phyloP scores from a whole-genome alignment of 2,888 invertebrate genomes.

The Caenorhabditis imperialis region DNA sequence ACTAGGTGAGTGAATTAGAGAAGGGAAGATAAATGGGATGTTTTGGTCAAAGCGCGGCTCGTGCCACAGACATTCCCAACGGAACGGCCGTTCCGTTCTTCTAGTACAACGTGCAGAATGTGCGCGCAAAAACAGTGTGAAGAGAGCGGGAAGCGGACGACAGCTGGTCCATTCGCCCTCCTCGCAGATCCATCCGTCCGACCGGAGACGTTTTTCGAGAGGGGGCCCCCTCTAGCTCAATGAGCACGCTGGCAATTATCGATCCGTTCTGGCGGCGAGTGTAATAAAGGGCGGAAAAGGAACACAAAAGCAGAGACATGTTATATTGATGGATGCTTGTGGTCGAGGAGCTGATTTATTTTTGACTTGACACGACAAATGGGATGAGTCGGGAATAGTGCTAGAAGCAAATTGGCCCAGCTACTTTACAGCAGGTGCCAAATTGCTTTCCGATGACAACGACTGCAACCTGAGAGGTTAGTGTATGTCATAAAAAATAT shows the following conservation, averaged over 20 bases:
- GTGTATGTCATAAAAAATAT: conserved; percentile 27
- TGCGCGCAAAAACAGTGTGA: conserved; percentile 50
- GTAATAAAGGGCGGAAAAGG: conserved; percentile 35
- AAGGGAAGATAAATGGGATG: not conserved
- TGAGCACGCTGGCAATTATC: conserved; percentile 48
- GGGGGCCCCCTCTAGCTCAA: conserved; percentile 21
- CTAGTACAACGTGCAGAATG: conserved; percentile 41
- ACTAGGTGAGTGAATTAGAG: not conserved
- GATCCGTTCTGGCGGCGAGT: conserved; percentile 22
- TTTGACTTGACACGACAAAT: conserved; percentile 31
- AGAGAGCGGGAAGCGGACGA: conserved; percentile 27
- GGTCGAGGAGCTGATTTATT: conserved; percentile 41
- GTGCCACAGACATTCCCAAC: no score
- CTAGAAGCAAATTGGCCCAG: conserved; percentile 11
- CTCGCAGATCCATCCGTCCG: conserved; percentile 32
- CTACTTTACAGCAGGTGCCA: conserved; percentile 42
- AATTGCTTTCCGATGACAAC: conserved; percentile 16
- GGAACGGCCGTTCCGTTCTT: conserved; percentile 28
- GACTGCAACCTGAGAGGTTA: conserved; percentile 10
- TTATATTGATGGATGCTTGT: conserved; percentile 48
- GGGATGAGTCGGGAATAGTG: conserved; percentile 1
- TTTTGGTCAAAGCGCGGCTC: not conserved
- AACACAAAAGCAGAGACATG: conserved; percentile 38
- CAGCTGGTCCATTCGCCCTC: conserved; percentile 30
- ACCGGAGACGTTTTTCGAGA: conserved; percentile 50